Evolutionary conservation across 2,888 invertebrate genomes (phyloP).

Genomic region (Gryllus longicercus): DNA sequence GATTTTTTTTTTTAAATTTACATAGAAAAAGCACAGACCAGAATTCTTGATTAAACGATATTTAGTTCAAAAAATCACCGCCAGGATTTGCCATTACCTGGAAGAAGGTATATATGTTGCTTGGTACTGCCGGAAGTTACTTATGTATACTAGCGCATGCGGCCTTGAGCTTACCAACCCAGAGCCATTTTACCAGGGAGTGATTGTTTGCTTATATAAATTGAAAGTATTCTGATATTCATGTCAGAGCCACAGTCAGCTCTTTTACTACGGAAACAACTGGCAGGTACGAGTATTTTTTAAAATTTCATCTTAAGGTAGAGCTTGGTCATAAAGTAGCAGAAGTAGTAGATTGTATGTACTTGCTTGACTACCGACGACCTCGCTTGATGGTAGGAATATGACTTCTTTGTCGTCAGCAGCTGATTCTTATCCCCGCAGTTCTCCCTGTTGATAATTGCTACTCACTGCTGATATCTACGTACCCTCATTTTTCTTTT

Average conservation of each 20-base stretch:
- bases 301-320: background rate
- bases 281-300: conserved; percentile 72
- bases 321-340: conserved; percentile 21
- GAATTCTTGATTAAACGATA: background rate
- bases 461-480: background rate
- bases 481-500: background rate
- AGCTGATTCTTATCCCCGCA: conserved; percentile 24
- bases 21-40: background rate
- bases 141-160: conserved; percentile 37
- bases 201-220: conserved; percentile 38
- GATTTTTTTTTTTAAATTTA: background rate
- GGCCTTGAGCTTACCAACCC: conserved; percentile 37
- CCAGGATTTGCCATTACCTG: conserved; percentile 9
- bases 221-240: conserved; percentile 52
- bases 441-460: background rate
- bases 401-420: conserved; percentile 27
- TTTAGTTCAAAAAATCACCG: background rate
- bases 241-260: conserved; percentile 96
- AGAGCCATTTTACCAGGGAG: conserved; percentile 38
- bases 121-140: conserved; percentile 34
- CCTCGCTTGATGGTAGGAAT: conserved; percentile 29
- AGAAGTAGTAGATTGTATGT: conserved; percentile 17
- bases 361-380: conserved; percentile 30
- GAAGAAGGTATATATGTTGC: conserved; percentile 24
- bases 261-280: conserved; percentile 90